Percentiles rank a stretch among this genome's conserved stretches.
Conservation (phyloP, 2,888 invertebrate species). For the Philhelius pedissequus region DNA sequence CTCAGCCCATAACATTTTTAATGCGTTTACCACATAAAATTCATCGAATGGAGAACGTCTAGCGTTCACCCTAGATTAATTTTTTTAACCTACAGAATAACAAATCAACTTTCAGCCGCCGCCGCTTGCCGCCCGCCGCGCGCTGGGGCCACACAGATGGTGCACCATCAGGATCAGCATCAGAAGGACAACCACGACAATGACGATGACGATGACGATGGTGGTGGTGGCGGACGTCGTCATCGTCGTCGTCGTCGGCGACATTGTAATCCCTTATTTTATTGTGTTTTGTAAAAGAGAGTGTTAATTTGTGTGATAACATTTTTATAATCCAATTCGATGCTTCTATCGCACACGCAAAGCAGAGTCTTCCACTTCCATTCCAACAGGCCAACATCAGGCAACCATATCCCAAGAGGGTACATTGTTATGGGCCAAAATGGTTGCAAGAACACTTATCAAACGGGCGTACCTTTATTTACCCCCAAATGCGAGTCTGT, state of each 20-base stretch:
- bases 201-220: slow-evolving; percentile 11
- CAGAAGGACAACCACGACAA: not conserved
- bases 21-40: slow-evolving; percentile 62
- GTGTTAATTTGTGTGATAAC: slow-evolving; percentile 68
- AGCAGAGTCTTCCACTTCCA: not conserved
- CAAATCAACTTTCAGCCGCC: slow-evolving; percentile 29
- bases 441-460: slow-evolving; percentile 54
- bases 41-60: slow-evolving; percentile 45
- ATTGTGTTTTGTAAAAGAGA: slow-evolving; percentile 57
- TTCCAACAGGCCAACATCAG: not conserved
- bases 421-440: slow-evolving; percentile 56
- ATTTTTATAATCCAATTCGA: slow-evolving; percentile 63
- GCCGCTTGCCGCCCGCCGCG: no score
- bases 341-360: slow-evolving; percentile 40
- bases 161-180: not conserved
- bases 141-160: slow-evolving; percentile 31
- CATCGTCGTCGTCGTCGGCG: not conserved
- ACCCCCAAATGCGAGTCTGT: slow-evolving; percentile 35
- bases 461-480: slow-evolving; percentile 41
- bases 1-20: slow-evolving; percentile 54
- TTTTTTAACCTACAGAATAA: slow-evolving; percentile 33
- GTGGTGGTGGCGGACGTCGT: not conserved
- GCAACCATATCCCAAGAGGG: slow-evolving; percentile 36
- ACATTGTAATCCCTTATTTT: slow-evolving; percentile 60
- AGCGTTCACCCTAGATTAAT: slow-evolving; percentile 23